Evolutionary conservation across 2,113 vertebrate genomes (phyloP).

Genomic region (Bufo bufo): DNA sequence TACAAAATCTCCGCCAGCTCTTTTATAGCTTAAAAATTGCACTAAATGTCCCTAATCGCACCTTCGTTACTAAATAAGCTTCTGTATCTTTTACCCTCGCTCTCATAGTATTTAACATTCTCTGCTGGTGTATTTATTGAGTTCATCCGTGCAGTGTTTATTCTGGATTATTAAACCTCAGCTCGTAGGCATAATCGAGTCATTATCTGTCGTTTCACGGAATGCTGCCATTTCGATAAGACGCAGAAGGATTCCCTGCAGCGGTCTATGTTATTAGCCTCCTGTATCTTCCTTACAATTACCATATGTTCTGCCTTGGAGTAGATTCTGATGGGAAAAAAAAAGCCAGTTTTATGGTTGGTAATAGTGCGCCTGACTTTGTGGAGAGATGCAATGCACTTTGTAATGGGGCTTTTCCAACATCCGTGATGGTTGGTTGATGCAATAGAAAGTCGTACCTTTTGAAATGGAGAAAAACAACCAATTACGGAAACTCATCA

Average conservation of each 20-base stretch:
- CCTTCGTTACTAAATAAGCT: conserved; percentile 15
- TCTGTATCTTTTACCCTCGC: not conserved
- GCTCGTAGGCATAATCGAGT: conserved; percentile 37
- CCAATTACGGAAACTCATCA: not conserved
- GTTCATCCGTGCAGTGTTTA: conserved; percentile 21
- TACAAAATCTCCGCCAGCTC: not conserved
- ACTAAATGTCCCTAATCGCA: not conserved
- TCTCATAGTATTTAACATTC: conserved; percentile 13
- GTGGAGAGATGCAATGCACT: not conserved
- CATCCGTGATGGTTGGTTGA: not conserved
- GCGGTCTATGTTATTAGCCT: conserved; percentile 36
- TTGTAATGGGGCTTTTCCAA: not conserved
- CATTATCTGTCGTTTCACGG: conserved; percentile 40
- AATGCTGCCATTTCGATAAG: conserved; percentile 38
- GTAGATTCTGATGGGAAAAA: not conserved
- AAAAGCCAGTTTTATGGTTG: not conserved
- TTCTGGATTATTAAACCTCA: conserved; percentile 36
- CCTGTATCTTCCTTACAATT: conserved; percentile 35
- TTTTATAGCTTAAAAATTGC: not conserved
- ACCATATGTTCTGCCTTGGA: conserved; percentile 29
- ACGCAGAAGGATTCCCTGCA: conserved; percentile 45
- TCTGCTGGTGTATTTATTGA: conserved; percentile 9
- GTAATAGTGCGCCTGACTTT: not conserved
- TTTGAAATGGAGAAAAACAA: not conserved
- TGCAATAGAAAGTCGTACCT: not conserved